Evolutionary conservation across 2,797 vertebrate species (phyloP), one percentile per base, ranked within the genome.

Genomic region (Eupleurogrammus muticus): DNA sequence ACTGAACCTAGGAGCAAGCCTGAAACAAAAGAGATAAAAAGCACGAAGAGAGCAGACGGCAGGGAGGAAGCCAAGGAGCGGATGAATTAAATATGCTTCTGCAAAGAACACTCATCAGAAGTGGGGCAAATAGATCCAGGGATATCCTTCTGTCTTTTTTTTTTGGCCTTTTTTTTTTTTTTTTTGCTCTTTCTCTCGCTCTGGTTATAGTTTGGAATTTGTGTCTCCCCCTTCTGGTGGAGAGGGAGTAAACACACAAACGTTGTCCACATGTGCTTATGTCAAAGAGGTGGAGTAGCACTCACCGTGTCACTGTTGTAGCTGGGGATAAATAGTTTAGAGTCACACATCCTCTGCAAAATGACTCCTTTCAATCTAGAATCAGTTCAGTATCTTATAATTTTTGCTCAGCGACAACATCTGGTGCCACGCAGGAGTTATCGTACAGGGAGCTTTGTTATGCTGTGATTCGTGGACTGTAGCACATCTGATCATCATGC

Each of bases 31-130:
- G 20, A 58, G 61, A 60, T 51, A 56, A 47, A 73, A 63, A 66
- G 55, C 23, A 64, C 62, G 20, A 1, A 46, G 67, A 47, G 71
- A 68, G 57, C 48, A 54, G 46, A 68, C 23, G 36, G 20, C 20
- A 51, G 23, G 44, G 55, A 58, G 35, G 64, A 71, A 71, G 51
- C 58, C 38, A 66, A 56, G 50, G 23, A 70, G 9, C 5, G 55
- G 40, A 80, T 80, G 56, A 80, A 87, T 84, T 59, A 80, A 78
- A 87, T 69, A 79, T 79, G 46, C 51, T 56, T 67, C 44, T 68
- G 62, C 52, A 62, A 64, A 62, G 55, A 80, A 58, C 67, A 24
- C 5, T 60, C 44, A 35, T 75, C 46, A 69, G 59, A 77, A 71
- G n/a, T 75, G 66, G 46, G 55, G 49, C 70, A 76, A 6, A 51